phyloP scores from a whole-genome alignment of 2,888 invertebrate genomes.

The Graphium colonna region DNA sequence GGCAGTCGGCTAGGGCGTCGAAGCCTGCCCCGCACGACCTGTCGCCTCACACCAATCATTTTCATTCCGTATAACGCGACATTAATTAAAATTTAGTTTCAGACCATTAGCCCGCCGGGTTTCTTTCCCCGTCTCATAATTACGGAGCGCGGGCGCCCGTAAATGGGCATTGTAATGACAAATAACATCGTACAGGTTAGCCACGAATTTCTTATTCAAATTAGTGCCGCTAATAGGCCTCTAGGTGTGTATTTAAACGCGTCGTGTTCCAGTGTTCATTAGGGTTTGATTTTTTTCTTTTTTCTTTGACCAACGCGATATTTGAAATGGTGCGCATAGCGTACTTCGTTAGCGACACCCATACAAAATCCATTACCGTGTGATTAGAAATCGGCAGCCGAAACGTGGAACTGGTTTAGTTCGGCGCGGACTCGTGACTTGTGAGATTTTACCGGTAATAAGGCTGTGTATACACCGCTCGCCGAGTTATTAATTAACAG shows the following conservation, averaged over 20 bases:
- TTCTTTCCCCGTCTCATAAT: conserved; percentile 74
- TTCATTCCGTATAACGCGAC: conserved; percentile 77
- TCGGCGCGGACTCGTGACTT: conserved; percentile 71
- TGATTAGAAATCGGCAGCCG: conserved; percentile 64
- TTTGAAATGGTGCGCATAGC: conserved; percentile 29
- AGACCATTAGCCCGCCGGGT: conserved; percentile 76
- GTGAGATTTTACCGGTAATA: conserved; percentile 79
- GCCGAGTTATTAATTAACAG: conserved; percentile 79
- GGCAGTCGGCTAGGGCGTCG: conserved; percentile 44
- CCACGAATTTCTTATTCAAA: conserved; percentile 78
- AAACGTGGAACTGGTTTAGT: conserved; percentile 62
- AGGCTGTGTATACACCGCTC: conserved; percentile 75
- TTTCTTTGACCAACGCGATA: too few species aligned
- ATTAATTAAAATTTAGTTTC: conserved; percentile 81
- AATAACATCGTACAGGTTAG: conserved; percentile 73
- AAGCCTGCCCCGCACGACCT: conserved; percentile 61
- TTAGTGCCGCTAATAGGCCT: conserved; percentile 65
- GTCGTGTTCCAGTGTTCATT: conserved; percentile 55
- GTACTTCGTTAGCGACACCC: conserved; percentile 33
- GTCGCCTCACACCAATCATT: conserved; percentile 78
- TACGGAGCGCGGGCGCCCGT: conserved; percentile 70
- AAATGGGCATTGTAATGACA: conserved; percentile 76
- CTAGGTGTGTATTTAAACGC: conserved; percentile 59
- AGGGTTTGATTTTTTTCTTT: too few species aligned
- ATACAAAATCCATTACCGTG: conserved; percentile 47